These are phyloP conservation scores for Priocnemis perturbator DNA, from an alignment of 2,888 invertebrate species.

Conservation along the genomic window DNA sequence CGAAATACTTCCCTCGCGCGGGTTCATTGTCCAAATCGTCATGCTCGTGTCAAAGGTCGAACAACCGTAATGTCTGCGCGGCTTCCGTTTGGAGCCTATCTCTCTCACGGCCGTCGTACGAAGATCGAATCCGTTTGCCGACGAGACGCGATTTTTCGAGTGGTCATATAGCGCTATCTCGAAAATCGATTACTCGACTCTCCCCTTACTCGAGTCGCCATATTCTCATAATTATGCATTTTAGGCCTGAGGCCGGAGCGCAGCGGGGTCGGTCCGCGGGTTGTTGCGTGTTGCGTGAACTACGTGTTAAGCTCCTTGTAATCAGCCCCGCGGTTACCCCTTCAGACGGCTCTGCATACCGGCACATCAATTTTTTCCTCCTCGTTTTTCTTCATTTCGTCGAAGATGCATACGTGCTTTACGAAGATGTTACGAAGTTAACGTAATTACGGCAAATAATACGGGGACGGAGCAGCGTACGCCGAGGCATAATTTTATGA, in stretches of 20 bases:
- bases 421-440: not conserved
- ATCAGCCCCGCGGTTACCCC: slow-evolving; percentile 8
- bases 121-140: no score
- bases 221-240: not conserved
- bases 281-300: slow-evolving; percentile 2
- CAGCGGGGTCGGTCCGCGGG: not conserved
- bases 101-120: no score
- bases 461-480: not conserved
- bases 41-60: slow-evolving; percentile 20
- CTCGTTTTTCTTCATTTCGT: not conserved
- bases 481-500: not conserved
- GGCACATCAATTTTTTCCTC: not conserved
- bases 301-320: slow-evolving; percentile 9
- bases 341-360: not conserved
- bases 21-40: slow-evolving; percentile 23
- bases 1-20: slow-evolving; percentile 17
- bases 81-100: slow-evolving; percentile 4
- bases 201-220: no score
- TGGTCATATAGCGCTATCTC: no score
- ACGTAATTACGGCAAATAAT: slow-evolving; percentile 5
- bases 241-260: not conserved
- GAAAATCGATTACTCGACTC: no score
- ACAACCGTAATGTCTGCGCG: slow-evolving; percentile 28
- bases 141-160: no score
- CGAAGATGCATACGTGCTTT: slow-evolving; percentile 3